Evolutionary conservation across 2,888 invertebrate genomes (phyloP).

Genomic region (Choreutis nemorana): DNA sequence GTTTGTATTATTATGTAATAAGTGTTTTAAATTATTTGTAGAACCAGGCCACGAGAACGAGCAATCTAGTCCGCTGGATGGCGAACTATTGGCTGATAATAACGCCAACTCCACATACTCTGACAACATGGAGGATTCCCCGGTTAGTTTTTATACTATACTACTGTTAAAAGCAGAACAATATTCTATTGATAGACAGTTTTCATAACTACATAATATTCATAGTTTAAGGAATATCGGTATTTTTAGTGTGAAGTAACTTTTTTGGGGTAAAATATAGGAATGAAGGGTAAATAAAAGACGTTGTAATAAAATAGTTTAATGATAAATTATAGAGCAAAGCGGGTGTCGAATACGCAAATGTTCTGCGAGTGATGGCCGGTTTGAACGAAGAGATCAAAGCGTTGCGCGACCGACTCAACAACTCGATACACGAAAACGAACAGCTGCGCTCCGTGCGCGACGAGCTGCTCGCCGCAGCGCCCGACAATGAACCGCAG

Average conservation of each 20-base stretch:
- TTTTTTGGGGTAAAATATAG: too few relatives aligned
- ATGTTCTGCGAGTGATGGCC: slow-evolving; percentile 51
- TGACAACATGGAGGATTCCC: slow-evolving; percentile 42
- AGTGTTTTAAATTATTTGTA: too few relatives aligned
- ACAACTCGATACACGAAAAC: slow-evolving; percentile 27
- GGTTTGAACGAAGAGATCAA: slow-evolving; percentile 57
- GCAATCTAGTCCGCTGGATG: slow-evolving; percentile 31
- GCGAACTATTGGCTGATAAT: slow-evolving; percentile 43
- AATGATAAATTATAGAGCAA: slow-evolving; percentile 28
- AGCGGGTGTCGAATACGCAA: slow-evolving; percentile 50
- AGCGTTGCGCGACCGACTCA: slow-evolving; percentile 39
- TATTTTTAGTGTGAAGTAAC: too few relatives aligned
- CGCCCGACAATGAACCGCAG: slow-evolving; percentile 16
- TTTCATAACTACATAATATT: neutral
- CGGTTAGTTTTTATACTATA: slow-evolving; percentile 23
- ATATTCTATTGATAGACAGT: neutral
- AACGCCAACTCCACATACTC: slow-evolving; percentile 55
- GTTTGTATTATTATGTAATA: neutral
- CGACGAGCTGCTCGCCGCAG: slow-evolving; percentile 46
- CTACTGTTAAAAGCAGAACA: neutral
- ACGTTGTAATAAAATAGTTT: too few relatives aligned
- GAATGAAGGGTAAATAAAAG: too few relatives aligned
- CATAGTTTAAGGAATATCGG: neutral
- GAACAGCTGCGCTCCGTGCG: slow-evolving; percentile 41
- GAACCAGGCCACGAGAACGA: slow-evolving; percentile 32